Evolutionary conservation across 2,113 vertebrate genomes (phyloP), one percentile per base, ranked within the genome.

Genomic region (Saguinus midas): DNA sequence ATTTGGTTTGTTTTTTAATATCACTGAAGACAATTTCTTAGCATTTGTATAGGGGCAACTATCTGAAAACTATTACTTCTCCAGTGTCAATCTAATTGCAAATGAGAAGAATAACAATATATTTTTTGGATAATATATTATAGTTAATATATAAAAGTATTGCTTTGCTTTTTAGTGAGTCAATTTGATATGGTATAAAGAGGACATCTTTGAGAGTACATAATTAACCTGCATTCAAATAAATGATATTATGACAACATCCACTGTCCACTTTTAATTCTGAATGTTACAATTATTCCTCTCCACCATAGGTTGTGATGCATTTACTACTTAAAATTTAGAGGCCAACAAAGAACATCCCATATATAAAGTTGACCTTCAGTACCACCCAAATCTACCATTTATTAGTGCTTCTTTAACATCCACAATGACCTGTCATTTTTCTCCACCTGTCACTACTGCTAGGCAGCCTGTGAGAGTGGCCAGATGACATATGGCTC

Each of bases 1-100:
- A 43, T 43, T 43, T 43, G 43, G 43, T 43, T 43, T 43, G 14
- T 50, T 66, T 43, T 90, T 58, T 52, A 78, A 64, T 64, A 68
- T 87, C 35, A 81, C 32, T 27, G 40, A 95, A 86, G 37, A 72
- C 90, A 90, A 94, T 80, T 97, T 87, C n/a, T 79, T 66, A 86
- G 52, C 6, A 88, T 85, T 92, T 93, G 45, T 91, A 86, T 43
- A 82, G 50, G 32, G 55, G 7, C 83, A 91, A 88, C 8, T 84
- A 84, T 55, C 70, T 93, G 13, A 97, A 95, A 92, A 87, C 66
- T 21, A 88, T 70, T 58, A 70, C 90, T 94, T 93, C 87, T 92
- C 23, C 84, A 55, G 94, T 66, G 40, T 95, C 35, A 79, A 43
- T 80, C 37, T 90, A 27, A 95, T 25, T 84, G 58, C 45, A 95